Conservation (phyloP, 2,113 vertebrate species). For the Dissostichus mawsoni region DNA sequence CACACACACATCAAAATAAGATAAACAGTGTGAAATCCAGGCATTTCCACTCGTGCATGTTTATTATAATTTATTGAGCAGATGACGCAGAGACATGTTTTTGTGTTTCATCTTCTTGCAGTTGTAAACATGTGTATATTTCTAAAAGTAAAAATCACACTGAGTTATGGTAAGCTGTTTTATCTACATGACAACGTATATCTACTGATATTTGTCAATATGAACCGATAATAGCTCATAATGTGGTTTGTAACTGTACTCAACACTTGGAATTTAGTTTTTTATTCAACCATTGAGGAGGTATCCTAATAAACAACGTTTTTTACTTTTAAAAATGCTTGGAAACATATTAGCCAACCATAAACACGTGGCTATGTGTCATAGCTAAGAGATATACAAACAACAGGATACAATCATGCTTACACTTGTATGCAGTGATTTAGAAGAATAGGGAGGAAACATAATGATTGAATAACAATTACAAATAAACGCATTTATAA, state of each 20-base stretch:
- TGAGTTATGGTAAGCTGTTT: background rate
- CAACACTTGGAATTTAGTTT: background rate
- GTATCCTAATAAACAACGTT: no score
- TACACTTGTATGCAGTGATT: no score
- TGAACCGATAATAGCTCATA: background rate
- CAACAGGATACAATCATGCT: no score
- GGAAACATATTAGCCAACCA: no score
- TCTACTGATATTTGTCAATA: background rate
- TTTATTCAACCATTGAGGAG: no score
- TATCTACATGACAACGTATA: background rate
- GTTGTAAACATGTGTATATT: constrained; percentile 51
- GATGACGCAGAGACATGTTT: constrained; percentile 55
- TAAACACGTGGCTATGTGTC: no score
- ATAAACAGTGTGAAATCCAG: constrained; percentile 60
- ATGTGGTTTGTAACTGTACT: background rate
- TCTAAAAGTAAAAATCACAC: background rate
- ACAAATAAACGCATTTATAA: no score
- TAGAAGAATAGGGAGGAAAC: no score
- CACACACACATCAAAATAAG: constrained; percentile 18
- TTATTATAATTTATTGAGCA: constrained; percentile 19
- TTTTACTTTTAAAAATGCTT: no score
- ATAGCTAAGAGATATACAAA: no score
- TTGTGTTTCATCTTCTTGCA: constrained; percentile 16
- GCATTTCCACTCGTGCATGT: background rate
- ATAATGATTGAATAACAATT: no score